Evolutionary conservation across 2,888 invertebrate species (phyloP).

Genomic region (Liodrosophila aerea): DNA sequence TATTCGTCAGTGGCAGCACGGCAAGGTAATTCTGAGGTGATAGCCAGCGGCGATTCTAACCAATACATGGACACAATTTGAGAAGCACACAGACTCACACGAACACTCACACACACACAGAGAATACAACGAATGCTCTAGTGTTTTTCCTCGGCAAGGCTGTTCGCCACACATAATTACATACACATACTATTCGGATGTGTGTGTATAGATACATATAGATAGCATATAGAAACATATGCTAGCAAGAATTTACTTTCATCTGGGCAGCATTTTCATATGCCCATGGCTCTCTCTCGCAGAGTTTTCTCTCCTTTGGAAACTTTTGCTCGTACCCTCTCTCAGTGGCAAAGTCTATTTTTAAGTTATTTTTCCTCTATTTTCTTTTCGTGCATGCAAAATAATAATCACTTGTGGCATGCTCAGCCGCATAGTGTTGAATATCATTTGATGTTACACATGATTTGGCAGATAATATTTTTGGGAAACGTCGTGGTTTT

Average conservation of each 20-base stretch:
- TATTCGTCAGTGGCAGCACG: slow-evolving; percentile 80
- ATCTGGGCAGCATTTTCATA: slow-evolving; percentile 64
- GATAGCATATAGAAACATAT: slow-evolving; percentile 35
- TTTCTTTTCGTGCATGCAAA: slow-evolving; percentile 54
- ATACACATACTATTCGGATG: slow-evolving; percentile 1
- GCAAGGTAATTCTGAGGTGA: slow-evolving; percentile 82
- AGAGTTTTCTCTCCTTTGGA: slow-evolving; percentile 4
- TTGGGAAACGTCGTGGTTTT: slow-evolving; percentile 13
- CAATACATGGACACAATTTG: slow-evolving; percentile 30
- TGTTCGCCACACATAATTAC: slow-evolving; percentile 14
- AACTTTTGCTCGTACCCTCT: slow-evolving; percentile 18
- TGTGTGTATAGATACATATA: slow-evolving; percentile 10
- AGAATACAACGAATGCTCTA: slow-evolving; percentile 30
- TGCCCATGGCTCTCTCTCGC: slow-evolving; percentile 28
- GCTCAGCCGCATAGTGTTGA: slow-evolving; percentile 76
- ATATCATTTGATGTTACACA: slow-evolving; percentile 78
- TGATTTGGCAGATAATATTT: slow-evolving; percentile 68
- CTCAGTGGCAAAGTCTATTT: slow-evolving; percentile 60
- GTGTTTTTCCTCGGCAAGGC: slow-evolving; percentile 53
- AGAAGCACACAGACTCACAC: slow-evolving; percentile 28
- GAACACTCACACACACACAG: slow-evolving; percentile 23
- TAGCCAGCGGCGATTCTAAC: slow-evolving; percentile 55
- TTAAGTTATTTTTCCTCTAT: slow-evolving; percentile 50
- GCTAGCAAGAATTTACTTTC: slow-evolving; percentile 74
- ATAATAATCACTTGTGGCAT: slow-evolving; percentile 76